phyloP scores from a whole-genome alignment of 2,888 invertebrate genomes.

The Drosophila meridiana region DNA sequence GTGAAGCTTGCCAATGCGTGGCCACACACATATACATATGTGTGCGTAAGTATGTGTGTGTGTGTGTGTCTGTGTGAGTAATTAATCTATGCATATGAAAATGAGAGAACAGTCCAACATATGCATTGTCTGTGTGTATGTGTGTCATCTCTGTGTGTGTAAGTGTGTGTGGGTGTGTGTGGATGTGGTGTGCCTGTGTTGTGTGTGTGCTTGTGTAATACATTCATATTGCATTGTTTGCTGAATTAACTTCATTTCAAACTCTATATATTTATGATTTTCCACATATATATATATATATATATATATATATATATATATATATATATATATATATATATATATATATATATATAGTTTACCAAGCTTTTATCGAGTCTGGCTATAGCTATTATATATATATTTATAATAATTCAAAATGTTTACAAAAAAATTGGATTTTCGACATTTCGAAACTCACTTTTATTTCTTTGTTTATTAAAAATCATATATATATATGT shows the following conservation, averaged over 20 bases:
- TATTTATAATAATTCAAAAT: slow-evolving; percentile 69
- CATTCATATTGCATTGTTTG: slow-evolving; percentile 4
- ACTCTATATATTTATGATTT: slow-evolving; percentile 10
- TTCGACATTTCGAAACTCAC: slow-evolving; percentile 36
- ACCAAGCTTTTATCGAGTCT: slow-evolving; percentile 47
- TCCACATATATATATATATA: slow-evolving; percentile 11
- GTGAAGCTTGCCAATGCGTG: slow-evolving; percentile 20
- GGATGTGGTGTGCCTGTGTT: not conserved
- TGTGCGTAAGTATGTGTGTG: not conserved
- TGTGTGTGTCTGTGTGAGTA: not conserved
- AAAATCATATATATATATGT: slow-evolving; percentile 69
- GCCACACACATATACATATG: slow-evolving; percentile 12
- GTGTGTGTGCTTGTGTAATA: not conserved
- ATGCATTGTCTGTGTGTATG: slow-evolving; percentile 7
- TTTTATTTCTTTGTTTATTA: slow-evolving; percentile 2
- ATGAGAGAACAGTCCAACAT: slow-evolving; percentile 10
- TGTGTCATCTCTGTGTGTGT: not conserved
- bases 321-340: slow-evolving; percentile 15
- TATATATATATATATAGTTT: not conserved
- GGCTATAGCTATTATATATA: slow-evolving; percentile 9
- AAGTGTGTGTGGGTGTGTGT: not conserved
- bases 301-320: slow-evolving; percentile 9
- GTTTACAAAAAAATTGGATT: slow-evolving; percentile 67
- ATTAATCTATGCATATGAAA: slow-evolving; percentile 7
- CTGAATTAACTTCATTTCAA: slow-evolving; percentile 1